Evolutionary conservation across 2,113 vertebrate species (phyloP).

Genomic region (Poeciliopsis turrubarensis): DNA sequence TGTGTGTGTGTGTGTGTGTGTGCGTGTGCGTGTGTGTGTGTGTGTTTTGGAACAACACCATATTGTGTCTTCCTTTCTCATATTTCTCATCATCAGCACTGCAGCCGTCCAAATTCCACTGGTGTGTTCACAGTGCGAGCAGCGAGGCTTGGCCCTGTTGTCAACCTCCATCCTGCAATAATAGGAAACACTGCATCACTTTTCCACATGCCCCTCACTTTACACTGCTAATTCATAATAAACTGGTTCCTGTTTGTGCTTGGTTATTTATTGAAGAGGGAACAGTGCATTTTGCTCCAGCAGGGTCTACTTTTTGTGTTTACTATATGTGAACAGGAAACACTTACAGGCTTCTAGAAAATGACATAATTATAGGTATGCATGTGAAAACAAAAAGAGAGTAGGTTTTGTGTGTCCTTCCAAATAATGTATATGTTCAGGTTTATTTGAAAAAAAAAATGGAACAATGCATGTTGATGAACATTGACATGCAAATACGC

Average conservation of each 20-base stretch:
- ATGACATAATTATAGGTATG: no score
- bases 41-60: constrained; percentile 59
- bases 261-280: background rate
- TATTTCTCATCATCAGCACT: constrained; percentile 73
- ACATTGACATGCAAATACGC: no score
- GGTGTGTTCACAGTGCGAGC: constrained; percentile 28
- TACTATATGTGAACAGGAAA: background rate
- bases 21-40: background rate
- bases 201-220: constrained; percentile 64
- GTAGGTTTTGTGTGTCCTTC: no score
- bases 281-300: background rate
- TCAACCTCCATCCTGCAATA: constrained; percentile 62
- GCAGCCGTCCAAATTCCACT: constrained; percentile 61
- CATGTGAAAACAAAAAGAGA: no score
- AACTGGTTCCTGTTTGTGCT: constrained; percentile 51
- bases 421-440: no score
- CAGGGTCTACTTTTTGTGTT: background rate
- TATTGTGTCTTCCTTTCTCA: constrained; percentile 62
- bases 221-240: constrained; percentile 59
- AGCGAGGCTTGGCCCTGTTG: constrained; percentile 49
- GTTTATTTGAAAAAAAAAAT: no score
- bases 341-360: no score
- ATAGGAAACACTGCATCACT: constrained; percentile 75
- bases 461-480: no score
- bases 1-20: no score